phyloP scores from a whole-genome alignment of 92 coral and sea anemone genomes.

The Parazoanthus swiftii region DNA sequence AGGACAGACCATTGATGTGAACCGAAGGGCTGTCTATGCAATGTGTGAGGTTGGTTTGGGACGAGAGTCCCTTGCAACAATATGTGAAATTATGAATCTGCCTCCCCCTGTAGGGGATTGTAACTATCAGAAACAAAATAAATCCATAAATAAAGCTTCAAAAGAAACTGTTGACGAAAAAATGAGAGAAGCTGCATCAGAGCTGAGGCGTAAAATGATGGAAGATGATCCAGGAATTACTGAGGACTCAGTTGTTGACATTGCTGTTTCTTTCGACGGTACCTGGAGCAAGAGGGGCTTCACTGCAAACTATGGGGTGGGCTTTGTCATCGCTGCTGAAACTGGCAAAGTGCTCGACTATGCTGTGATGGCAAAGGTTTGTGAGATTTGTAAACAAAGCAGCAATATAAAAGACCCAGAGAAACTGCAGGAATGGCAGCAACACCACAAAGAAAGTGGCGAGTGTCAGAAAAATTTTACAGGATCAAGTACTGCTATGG shows the following conservation, averaged over 20 bases:
- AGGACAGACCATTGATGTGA: conserved; percentile 43
- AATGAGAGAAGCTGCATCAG: conserved; percentile 36
- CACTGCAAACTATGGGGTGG: conserved; percentile 56
- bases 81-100: conserved; percentile 43
- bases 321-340: conserved; percentile 56
- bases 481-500: conserved; percentile 1
- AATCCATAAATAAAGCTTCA: conserved; percentile 39
- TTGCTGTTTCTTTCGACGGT: conserved; percentile 50
- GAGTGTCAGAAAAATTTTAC: not conserved
- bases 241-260: conserved; percentile 18
- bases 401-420: conserved; percentile 18
- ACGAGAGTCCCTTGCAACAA: conserved; percentile 49
- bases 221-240: conserved; percentile 16
- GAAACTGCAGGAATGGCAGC: conserved; percentile 13
- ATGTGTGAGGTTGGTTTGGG: conserved; percentile 52
- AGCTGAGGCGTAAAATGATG: conserved; percentile 17
- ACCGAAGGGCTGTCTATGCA: conserved; percentile 44
- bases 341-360: conserved; percentile 59
- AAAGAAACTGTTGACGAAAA: conserved; percentile 27
- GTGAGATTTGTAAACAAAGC: conserved; percentile 42
- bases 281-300: conserved; percentile 55
- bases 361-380: conserved; percentile 51
- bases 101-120: conserved; percentile 43
- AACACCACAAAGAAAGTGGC: conserved; percentile 17
- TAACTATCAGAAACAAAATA: conserved; percentile 1